These are phyloP conservation scores for Oxyteleia sp. DNA, from an alignment of 2,888 invertebrate species.

Conservation along the genomic window DNA sequence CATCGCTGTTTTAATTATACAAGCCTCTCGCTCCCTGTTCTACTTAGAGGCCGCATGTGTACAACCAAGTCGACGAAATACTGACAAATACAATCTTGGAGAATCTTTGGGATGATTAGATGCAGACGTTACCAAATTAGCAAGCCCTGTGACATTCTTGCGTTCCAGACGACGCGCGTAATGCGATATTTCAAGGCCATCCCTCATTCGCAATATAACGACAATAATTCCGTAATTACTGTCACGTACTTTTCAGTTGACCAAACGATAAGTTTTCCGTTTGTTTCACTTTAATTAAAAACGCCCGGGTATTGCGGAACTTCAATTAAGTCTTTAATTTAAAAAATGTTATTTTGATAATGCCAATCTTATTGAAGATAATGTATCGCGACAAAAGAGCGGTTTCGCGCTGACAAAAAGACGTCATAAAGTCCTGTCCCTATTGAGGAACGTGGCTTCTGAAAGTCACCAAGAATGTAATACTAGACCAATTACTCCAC, in stretches of 20 bases:
- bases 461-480: constrained; percentile 84
- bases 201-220: background rate
- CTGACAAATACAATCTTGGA: constrained; percentile 76
- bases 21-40: constrained; percentile 72
- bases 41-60: constrained; percentile 66
- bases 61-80: constrained; percentile 69
- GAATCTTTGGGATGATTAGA: constrained; percentile 83
- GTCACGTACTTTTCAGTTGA: background rate
- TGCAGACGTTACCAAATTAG: constrained; percentile 83
- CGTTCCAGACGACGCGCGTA: constrained; percentile 15
- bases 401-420: constrained; percentile 45
- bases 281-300: background rate
- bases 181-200: constrained; percentile 19
- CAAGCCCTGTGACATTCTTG: constrained; percentile 62
- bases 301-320: background rate
- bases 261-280: too few species aligned
- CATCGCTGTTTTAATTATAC: constrained; percentile 82
- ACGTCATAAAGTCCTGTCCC: constrained; percentile 55
- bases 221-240: background rate
- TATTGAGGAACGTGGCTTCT: constrained; percentile 57
- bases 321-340: constrained; percentile 1
- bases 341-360: constrained; percentile 27
- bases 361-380: constrained; percentile 35
- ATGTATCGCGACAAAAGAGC: constrained; percentile 50
- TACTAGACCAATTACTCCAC: constrained; percentile 84